A percentile compares a stretch with the other conserved stretches of the same genome.
These are phyloP conservation scores for Cuculus canorus DNA, from an alignment of 2,797 vertebrate species.

Conservation along the genomic window DNA sequence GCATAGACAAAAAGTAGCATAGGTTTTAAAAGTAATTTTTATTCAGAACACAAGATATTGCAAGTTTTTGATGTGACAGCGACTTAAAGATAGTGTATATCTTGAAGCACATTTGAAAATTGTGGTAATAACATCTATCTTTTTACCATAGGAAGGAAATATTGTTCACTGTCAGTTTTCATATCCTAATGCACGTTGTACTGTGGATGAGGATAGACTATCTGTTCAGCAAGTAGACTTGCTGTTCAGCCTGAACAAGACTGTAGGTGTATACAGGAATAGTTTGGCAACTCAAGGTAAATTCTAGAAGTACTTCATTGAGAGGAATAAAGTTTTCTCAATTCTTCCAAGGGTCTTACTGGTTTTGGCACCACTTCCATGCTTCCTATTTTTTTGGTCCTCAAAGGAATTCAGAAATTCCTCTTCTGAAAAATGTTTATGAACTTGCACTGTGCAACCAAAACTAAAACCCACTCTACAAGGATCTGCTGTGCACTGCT, in stretches of 20 bases:
- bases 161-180: neutral
- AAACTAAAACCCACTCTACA: neutral
- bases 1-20: neutral
- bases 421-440: neutral
- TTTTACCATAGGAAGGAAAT: neutral
- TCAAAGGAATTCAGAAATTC: neutral
- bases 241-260: neutral
- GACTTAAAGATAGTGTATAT: neutral
- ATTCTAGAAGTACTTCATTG: neutral
- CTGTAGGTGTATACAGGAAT: neutral
- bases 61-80: neutral
- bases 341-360: neutral
- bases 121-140: neutral
- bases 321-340: neutral
- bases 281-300: neutral
- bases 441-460: neutral
- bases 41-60: rapidly evolving
- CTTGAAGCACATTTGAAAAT: neutral
- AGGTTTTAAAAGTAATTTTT: neutral
- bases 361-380: neutral
- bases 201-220: neutral
- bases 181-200: neutral
- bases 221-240: too few relatives aligned
- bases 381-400: neutral
- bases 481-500: neutral